Conservation (phyloP, 2,797 vertebrate species). For the Agapornis canus region DNA sequence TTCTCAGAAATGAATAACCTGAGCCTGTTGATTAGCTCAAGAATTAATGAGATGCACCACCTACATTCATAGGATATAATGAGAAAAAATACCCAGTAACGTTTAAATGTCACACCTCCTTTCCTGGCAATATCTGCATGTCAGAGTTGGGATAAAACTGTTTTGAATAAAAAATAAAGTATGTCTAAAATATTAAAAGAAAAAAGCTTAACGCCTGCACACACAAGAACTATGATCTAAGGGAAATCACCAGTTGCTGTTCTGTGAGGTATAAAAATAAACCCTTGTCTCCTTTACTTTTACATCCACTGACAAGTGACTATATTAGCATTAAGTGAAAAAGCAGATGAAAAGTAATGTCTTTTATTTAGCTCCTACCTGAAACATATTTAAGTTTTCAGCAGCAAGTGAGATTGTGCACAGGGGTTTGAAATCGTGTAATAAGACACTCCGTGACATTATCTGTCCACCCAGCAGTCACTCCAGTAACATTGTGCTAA, state of each 20-base stretch:
- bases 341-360: conserved; percentile 74
- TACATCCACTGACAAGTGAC: conserved; percentile 72
- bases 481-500: conserved; percentile 47
- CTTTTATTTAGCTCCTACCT: conserved; percentile 73
- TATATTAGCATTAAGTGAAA: conserved; percentile 75
- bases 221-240: conserved; percentile 71
- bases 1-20: background rate
- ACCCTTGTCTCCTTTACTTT: conserved; percentile 68
- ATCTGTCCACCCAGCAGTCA: conserved; percentile 65
- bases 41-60: conserved; percentile 51
- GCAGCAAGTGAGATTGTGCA: conserved; percentile 57
- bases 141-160: conserved; percentile 63
- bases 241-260: conserved; percentile 71
- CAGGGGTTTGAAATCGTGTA: conserved; percentile 61
- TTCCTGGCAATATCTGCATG: conserved; percentile 35
- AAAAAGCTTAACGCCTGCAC: conserved; percentile 56
- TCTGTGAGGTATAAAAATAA: conserved; percentile 73
- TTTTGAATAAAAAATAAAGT: conserved; percentile 70
- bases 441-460: conserved; percentile 63
- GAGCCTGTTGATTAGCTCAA: conserved; percentile 28
- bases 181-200: conserved; percentile 68
- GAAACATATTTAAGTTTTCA: conserved; percentile 67
- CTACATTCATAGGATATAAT: conserved; percentile 30
- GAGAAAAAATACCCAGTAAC: background rate
- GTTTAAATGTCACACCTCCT: background rate